Evolutionary conservation across 2,797 vertebrate species (phyloP), one percentile per base, ranked within the genome.

Genomic region (Danio albolineatus): DNA sequence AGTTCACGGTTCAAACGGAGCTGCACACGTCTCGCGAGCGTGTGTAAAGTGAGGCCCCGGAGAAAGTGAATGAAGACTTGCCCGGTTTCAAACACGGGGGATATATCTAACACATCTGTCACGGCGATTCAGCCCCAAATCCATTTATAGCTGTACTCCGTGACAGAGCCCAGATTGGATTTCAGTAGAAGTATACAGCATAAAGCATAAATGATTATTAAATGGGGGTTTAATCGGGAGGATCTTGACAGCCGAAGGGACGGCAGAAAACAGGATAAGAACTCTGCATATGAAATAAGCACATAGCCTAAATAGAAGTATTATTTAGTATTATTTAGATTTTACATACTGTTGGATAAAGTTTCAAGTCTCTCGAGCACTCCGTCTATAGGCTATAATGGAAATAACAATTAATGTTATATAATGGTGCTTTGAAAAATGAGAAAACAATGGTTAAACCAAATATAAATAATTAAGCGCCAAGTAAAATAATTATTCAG

Each of bases 71-170:
- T 94, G 84, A 91, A 91, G 88, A 89, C 90, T 90, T 93, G 76
- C 44, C 61, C 76, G 64, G 41, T 70, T 85, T 92, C 91, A 90
- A 92, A 92, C 87, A 89, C 91, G 87, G 48, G 78, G 69, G 91
- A 91, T 94, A 94, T 90, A 93, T 96, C 96, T 96, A 96, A 97
- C 96, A 97, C 97, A 97, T 97, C 96, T 98, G 97, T 96, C 96
- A 94, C 93, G 93, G 92, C 89, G 90, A 92, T 94, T 91, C 92
- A 91, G 92, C 90, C 88, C 91, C 88, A 88, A 94, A 95, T 95
- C 93, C 92, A 60, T 90, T 93, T 93, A 93, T 90, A 89, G 90
- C 90, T 90, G 91, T 88, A 91, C 90, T 90, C 90, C 92, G 95
- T 94, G 87, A 95, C 93, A 89, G 88, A 88, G 89, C 85, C 90